Evolutionary conservation across 2,113 vertebrate species (phyloP).

Genomic region (Bos indicus): DNA sequence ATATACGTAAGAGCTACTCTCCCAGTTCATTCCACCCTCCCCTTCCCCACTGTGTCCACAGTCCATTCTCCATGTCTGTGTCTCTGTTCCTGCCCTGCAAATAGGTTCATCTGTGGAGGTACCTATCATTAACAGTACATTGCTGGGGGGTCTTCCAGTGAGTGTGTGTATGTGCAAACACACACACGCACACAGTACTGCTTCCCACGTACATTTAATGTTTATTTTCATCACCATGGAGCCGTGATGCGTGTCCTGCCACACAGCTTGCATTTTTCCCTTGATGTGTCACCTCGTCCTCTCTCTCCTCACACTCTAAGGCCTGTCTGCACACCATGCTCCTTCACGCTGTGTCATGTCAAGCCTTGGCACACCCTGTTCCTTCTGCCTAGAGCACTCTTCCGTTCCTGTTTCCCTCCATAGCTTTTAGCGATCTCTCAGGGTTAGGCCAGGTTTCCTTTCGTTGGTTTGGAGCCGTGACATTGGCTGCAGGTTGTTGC

Average conservation of each 20-base stretch:
- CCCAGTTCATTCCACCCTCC: not conserved
- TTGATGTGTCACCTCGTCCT: not conserved
- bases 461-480: not conserved
- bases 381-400: not conserved
- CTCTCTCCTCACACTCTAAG: not conserved
- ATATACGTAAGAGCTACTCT: not conserved
- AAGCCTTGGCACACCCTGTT: not conserved
- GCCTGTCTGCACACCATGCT: too few species aligned
- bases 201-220: not conserved
- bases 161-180: not conserved
- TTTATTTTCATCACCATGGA: not conserved
- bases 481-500: rapidly evolving
- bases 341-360: not conserved
- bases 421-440: not conserved
- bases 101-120: not conserved
- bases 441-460: not conserved
- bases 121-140: not conserved
- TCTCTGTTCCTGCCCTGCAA: not conserved
- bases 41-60: not conserved
- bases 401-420: not conserved
- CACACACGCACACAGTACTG: not conserved
- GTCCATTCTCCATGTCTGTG: rapidly evolving
- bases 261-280: not conserved
- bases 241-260: not conserved
- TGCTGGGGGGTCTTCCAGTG: not conserved